phyloP scores from a whole-genome alignment of 2,888 invertebrate genomes.

The Machimus rusticus region DNA sequence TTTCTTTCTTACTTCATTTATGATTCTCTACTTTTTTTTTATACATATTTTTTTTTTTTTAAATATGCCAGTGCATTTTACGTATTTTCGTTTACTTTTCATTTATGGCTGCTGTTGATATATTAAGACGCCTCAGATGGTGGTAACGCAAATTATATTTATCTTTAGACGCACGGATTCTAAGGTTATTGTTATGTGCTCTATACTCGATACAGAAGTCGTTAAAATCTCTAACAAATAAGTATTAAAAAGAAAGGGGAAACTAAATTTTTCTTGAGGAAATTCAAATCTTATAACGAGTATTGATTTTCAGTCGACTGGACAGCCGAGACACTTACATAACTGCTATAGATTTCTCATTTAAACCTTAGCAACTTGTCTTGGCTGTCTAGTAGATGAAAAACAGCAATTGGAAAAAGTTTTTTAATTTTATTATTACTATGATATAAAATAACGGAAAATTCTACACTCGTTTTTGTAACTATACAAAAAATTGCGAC shows the following conservation, averaged over 20 bases:
- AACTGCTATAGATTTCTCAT: too few relatives aligned
- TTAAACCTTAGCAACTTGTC: too few relatives aligned
- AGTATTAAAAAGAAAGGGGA: neutral
- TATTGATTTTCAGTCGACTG: too few relatives aligned
- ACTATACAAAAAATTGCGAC: neutral
- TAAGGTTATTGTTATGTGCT: neutral
- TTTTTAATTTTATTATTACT: neutral
- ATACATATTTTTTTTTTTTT: slow-evolving; percentile 5
- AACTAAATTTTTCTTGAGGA: neutral
- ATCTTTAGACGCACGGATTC: neutral
- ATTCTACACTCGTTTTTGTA: neutral
- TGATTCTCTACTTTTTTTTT: neutral
- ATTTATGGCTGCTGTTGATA: neutral
- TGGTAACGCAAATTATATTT: slow-evolving; percentile 9
- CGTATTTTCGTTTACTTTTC: neutral
- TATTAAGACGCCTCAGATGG: neutral
- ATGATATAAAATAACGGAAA: neutral
- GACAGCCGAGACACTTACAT: too few relatives aligned
- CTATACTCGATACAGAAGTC: neutral
- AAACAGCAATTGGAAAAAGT: too few relatives aligned
- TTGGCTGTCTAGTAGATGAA: too few relatives aligned
- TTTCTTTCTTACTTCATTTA: neutral
- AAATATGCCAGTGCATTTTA: slow-evolving; percentile 49
- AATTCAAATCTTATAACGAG: too few relatives aligned
- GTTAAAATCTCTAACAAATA: neutral